These are phyloP conservation scores for Muscicapa striata DNA, from an alignment of 2,797 vertebrate species.

Conservation along the genomic window DNA sequence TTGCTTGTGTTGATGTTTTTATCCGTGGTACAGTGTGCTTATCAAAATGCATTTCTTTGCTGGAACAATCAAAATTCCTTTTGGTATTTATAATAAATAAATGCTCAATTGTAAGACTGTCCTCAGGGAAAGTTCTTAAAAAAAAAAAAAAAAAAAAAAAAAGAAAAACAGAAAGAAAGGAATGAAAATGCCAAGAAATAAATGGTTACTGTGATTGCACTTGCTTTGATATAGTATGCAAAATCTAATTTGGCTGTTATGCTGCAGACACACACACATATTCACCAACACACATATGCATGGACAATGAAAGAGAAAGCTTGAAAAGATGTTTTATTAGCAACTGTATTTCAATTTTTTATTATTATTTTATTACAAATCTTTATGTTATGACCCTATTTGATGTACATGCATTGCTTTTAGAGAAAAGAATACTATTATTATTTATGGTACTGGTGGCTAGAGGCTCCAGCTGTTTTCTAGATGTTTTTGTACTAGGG, in stretches of 20 bases:
- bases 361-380: slow-evolving; percentile 69
- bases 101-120: slow-evolving; percentile 67
- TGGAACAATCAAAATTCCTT: slow-evolving; percentile 70
- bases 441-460: background rate
- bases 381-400: slow-evolving; percentile 29
- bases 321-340: slow-evolving; percentile 64
- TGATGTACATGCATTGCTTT: slow-evolving; percentile 26
- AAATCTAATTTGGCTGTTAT: slow-evolving; percentile 70
- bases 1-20: slow-evolving; percentile 33
- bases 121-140: slow-evolving; percentile 72
- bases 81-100: slow-evolving; percentile 76
- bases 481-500: background rate
- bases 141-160: background rate
- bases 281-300: background rate
- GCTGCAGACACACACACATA: slow-evolving; percentile 16
- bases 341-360: slow-evolving; percentile 66
- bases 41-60: slow-evolving; percentile 59
- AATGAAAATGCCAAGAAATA: slow-evolving; percentile 70
- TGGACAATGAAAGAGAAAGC: slow-evolving; percentile 45
- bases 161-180: slow-evolving; percentile 3
- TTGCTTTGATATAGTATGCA: slow-evolving; percentile 75
- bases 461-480: background rate
- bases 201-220: slow-evolving; percentile 68
- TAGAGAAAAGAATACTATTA: background rate
- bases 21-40: slow-evolving; percentile 37